These are phyloP conservation scores for Sceloporus undulatus DNA, from an alignment of 2,113 vertebrate species.

Conservation along the genomic window DNA sequence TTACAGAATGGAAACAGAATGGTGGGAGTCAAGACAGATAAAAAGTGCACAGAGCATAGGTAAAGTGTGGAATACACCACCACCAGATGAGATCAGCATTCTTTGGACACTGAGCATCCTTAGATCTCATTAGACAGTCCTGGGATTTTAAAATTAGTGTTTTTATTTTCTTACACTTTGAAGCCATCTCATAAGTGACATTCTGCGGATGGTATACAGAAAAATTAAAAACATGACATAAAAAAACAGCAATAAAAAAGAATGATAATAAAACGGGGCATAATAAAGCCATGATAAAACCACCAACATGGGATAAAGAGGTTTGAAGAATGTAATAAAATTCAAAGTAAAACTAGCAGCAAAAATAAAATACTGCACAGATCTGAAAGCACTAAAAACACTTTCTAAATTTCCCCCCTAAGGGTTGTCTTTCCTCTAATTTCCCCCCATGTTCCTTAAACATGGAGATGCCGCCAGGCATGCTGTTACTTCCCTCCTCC, in stretches of 20 bases:
- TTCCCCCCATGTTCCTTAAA: not conserved
- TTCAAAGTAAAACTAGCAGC: not conserved
- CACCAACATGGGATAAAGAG: not conserved
- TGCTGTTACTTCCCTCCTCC: not conserved
- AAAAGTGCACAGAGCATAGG: too few species aligned
- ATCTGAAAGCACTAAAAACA: not conserved
- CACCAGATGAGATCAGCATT: too few species aligned
- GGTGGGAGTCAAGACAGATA: too few species aligned
- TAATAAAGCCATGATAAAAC: not conserved
- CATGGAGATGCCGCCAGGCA: not conserved
- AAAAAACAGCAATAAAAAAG: not conserved
- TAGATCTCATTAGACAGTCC: not conserved
- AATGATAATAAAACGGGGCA: not conserved
- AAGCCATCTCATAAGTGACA: too few species aligned
- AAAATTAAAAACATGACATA: not conserved
- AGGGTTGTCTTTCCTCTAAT: not conserved
- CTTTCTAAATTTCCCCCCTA: not conserved
- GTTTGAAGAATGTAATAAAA: not conserved
- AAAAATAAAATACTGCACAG: not conserved
- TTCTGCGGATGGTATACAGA: not conserved
- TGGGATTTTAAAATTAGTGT: not conserved
- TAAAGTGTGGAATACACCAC: too few species aligned
- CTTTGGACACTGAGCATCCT: too few species aligned
- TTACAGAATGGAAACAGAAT: too few species aligned
- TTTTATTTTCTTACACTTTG: not conserved